These are phyloP conservation scores for Diceros bicornis DNA, from an alignment of 2,797 vertebrate species.

Conservation along the genomic window DNA sequence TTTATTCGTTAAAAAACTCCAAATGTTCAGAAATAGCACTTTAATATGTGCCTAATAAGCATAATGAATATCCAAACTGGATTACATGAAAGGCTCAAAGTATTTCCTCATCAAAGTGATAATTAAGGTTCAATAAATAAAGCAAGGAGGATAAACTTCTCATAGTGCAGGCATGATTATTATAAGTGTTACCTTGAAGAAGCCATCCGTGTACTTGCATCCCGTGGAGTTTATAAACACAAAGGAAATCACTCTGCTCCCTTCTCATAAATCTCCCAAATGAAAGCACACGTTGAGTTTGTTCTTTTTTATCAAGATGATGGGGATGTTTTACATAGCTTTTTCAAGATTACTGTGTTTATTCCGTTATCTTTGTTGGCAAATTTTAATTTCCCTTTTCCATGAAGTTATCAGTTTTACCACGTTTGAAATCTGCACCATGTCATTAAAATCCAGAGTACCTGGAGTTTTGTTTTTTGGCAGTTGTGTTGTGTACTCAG, in stretches of 20 bases:
- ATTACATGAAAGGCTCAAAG: conserved; percentile 39
- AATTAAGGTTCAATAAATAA: conserved; percentile 72
- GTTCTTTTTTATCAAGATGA: conserved; percentile 81
- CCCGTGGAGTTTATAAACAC: not conserved
- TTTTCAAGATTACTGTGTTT: conserved; percentile 74
- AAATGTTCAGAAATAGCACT: conserved; percentile 67
- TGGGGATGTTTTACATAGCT: conserved; percentile 81
- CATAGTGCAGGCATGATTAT: not conserved
- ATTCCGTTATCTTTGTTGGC: conserved; percentile 79
- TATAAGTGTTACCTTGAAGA: not conserved
- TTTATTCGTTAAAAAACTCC: not conserved
- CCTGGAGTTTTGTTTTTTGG: conserved; percentile 75
- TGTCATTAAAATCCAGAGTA: conserved; percentile 77
- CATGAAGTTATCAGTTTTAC: conserved; percentile 79
- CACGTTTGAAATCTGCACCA: conserved; percentile 61
- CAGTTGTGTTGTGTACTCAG: conserved; percentile 26
- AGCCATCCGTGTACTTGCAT: conserved; percentile 30
- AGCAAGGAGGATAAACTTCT: not conserved
- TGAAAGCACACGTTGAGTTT: conserved; percentile 55
- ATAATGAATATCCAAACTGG: conserved; percentile 49
- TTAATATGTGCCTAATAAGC: conserved; percentile 67
- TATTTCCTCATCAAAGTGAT: conserved; percentile 66
- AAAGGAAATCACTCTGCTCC: conserved; percentile 68
- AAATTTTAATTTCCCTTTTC: conserved; percentile 87
- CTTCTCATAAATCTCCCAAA: conserved; percentile 62